These are phyloP conservation scores for Calosoma granatense DNA, from an alignment of 1,140 invertebrate genomes.

Conservation along the genomic window DNA sequence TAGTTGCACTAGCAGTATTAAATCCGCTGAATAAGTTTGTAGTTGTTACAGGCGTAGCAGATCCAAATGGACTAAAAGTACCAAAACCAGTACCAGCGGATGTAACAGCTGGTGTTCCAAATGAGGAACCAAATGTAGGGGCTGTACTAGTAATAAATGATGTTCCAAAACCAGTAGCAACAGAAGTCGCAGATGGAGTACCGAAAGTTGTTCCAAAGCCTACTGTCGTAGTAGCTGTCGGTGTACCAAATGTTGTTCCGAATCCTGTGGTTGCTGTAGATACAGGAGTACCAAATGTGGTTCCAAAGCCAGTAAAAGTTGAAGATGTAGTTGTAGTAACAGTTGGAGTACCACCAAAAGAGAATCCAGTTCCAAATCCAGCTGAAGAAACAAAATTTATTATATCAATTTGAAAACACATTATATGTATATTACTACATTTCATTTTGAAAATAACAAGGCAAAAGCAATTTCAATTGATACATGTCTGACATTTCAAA, in stretches of 20 bases:
- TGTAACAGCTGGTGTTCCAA: slow-evolving; percentile 28
- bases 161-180: slow-evolving; percentile 25
- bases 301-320: slow-evolving; percentile 19
- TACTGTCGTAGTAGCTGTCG: slow-evolving; percentile 30
- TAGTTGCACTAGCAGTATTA: slow-evolving; percentile 30
- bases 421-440: too few species aligned
- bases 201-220: slow-evolving; percentile 33
- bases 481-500: too few species aligned
- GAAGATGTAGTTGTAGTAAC: slow-evolving; percentile 19
- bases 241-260: slow-evolving; percentile 35
- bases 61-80: slow-evolving; percentile 49
- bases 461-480: too few species aligned
- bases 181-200: slow-evolving; percentile 22
- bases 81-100: slow-evolving; percentile 17
- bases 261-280: slow-evolving; percentile 16
- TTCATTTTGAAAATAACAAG: too few species aligned
- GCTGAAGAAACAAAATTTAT: neutral
- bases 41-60: slow-evolving; percentile 31
- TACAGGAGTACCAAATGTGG: slow-evolving; percentile 17
- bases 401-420: too few species aligned
- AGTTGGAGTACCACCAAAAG: slow-evolving; percentile 17
- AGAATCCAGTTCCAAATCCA: slow-evolving; percentile 4
- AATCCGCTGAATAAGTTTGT: slow-evolving; percentile 41
- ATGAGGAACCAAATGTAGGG: slow-evolving; percentile 27
- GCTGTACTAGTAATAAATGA: slow-evolving; percentile 17